These are phyloP conservation scores for Chelonoidis abingdonii DNA, from an alignment of 2,113 vertebrate species.

Conservation along the genomic window DNA sequence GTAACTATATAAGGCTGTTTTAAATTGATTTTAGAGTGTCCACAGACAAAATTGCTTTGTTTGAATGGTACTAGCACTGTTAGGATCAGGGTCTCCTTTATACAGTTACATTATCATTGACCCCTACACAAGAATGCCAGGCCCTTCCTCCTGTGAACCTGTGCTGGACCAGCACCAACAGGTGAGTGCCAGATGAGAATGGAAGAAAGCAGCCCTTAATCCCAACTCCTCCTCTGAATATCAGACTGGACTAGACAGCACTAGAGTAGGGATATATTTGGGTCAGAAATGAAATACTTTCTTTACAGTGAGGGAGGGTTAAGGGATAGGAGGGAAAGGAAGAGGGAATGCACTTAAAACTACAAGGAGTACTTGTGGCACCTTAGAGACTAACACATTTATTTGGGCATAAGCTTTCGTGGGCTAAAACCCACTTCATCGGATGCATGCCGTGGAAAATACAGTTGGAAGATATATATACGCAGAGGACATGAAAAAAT, in stretches of 20 bases:
- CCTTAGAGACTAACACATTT: too few species aligned
- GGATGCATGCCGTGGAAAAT: too few species aligned
- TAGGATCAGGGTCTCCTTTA: not conserved
- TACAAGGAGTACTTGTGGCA: too few species aligned
- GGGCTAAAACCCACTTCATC: too few species aligned
- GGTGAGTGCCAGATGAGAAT: not conserved
- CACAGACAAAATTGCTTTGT: not conserved
- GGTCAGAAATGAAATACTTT: not conserved
- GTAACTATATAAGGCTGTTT: not conserved
- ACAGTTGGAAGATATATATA: too few species aligned
- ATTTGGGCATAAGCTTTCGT: too few species aligned
- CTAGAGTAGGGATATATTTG: not conserved
- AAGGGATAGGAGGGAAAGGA: not conserved
- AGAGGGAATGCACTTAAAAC: not conserved
- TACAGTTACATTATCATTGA: not conserved
- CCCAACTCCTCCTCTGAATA: accelerated
- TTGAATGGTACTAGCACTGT: not conserved
- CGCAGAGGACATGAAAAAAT: too few species aligned
- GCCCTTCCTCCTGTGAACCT: not conserved
- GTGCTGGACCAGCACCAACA: not conserved
- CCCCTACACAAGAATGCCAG: not conserved
- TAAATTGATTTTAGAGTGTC: not conserved
- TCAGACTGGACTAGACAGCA: not conserved
- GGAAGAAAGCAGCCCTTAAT: not conserved
- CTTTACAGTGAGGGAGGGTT: accelerated